Base-by-base conservation (phyloP, 2,113 vertebrate species). In the Aptenodytes patagonicus region DNA sequence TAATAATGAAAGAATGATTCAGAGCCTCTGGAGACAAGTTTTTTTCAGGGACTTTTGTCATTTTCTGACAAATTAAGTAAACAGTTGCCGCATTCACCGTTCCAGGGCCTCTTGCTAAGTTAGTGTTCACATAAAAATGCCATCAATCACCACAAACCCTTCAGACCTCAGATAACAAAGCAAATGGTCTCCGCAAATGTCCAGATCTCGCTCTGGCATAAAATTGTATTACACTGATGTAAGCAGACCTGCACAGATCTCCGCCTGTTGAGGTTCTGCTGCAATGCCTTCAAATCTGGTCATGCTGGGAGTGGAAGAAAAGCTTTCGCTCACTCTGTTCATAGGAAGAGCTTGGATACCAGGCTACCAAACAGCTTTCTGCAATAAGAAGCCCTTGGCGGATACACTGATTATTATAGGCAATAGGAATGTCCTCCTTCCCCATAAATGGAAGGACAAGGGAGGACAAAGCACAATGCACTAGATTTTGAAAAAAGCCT, bases 381-480 rank as follows among this genome's bases (percentile, higher is more conserved):
- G 65, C 51, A 87, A 3, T 3, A 38, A 55, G 81, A 62, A 87
- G 31, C 40, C 52, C 57, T 72, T 47, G 65, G 87, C 3, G 2
- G 60, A 60, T 49, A 36, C 25, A 47, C 16, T 1, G 2, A n/a
- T 78, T 93, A 47, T 65, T 49, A 49, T 2, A 88, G 78, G 82
- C 49, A 88, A 32, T 0, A 85, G 82, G 52, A 75, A 83, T 61
- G 47, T 82, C 17, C 52, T 95, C 28, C 54, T 81, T 81, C 49
- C 70, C 79, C 87, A 76, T 60, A 76, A 84, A 76, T 72, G 71
- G 78, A 91, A 93, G 73, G 64, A 91, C 26, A 40, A 90, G 64
- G 73, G 55, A 95, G 34, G 42, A 95, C 78, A 94, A 69, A 95
- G 86, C 78, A 97, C 89, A 93, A 78, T 62, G 70, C 52, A 61